These are phyloP conservation scores for Hemibagrus wyckioides DNA, from an alignment of 2,113 vertebrate genomes.

Conservation along the genomic window DNA sequence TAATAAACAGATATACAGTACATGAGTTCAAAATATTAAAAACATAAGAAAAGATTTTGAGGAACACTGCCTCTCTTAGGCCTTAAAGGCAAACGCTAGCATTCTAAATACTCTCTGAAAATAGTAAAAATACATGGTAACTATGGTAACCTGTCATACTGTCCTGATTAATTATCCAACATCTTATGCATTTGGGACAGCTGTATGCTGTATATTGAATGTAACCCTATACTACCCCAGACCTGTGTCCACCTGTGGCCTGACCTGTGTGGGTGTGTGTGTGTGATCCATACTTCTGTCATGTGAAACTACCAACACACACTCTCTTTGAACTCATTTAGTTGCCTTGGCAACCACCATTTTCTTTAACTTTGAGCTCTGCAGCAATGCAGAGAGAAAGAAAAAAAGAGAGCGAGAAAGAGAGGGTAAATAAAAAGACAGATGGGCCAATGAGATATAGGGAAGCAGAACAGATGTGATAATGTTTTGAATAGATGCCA, in stretches of 20 bases:
- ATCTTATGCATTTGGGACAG: neutral
- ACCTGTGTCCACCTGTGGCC: neutral
- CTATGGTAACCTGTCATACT: neutral
- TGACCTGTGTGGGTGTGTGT: constrained; percentile 10
- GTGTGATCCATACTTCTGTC: neutral
- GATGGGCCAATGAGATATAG: constrained; percentile 5
- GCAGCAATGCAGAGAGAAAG: constrained; percentile 37
- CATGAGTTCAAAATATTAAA: too few relatives aligned
- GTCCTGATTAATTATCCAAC: neutral
- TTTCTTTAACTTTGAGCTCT: constrained; percentile 49
- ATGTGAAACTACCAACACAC: constrained; percentile 18
- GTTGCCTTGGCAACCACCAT: constrained; percentile 60
- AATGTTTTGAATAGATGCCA: neutral
- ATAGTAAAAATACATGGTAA: neutral
- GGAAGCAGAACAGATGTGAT: neutral
- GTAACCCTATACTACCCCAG: neutral
- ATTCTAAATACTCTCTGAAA: neutral
- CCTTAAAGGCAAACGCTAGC: neutral
- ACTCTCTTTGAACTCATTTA: constrained; percentile 51
- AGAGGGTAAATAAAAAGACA: constrained; percentile 30
- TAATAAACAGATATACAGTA: too few relatives aligned
- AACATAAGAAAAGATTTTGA: too few relatives aligned
- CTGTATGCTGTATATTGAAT: neutral
- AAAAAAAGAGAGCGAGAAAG: constrained; percentile 2
- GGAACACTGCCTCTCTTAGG: neutral